Base-by-base conservation (phyloP, 2,888 invertebrate genomes). In the Rhamnusium bicolor region DNA sequence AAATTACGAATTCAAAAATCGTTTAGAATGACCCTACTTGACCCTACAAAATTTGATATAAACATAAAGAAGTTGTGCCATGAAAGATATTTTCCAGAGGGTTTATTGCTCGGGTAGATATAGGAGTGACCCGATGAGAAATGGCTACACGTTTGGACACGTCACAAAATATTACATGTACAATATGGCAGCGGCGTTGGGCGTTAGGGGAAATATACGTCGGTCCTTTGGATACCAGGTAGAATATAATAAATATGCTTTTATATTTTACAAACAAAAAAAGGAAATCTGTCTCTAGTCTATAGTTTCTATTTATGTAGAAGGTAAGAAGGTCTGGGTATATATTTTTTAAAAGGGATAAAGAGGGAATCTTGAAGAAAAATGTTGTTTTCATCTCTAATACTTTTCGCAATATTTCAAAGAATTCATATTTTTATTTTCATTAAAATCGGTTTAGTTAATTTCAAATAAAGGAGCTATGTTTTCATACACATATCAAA, bases 111-210 rank as follows among this genome's bases (percentile, higher is more conserved):
- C 49, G 78, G 73, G 73, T 78, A 80, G 81, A 81, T 80, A 80
- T 79, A 80, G 80, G 81, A 81, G 81, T 82, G 82, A 81, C 81
- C 81, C 78, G 80, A 81, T 82, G 83, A 83, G 80, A 83, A 82
- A 84, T 83, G 78, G 82, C 81, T 78, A 77, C 79, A 82, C 83
- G 81, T 79, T 81, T 81, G 81, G 80, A 81, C 81, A 82, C 81
- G 82, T 84, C 83, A 83, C 82, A 84, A 83, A 84, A 83, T 84
- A 83, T 83, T 84, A 83, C 81, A 78, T 82, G 80, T 80, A 80
- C 82, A 83, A 83, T 81, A 83, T 83, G 83, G 81, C 80, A 79
- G 71, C 74, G 75, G 78, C 78, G 74, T 79, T 77, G 73, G 78
- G 69, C 66, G 74, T 72, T 71, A 67, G 69, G 69, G 71, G 71